Evolutionary conservation across 2,888 invertebrate genomes (phyloP).

Genomic region (Bimastos eiseni): DNA sequence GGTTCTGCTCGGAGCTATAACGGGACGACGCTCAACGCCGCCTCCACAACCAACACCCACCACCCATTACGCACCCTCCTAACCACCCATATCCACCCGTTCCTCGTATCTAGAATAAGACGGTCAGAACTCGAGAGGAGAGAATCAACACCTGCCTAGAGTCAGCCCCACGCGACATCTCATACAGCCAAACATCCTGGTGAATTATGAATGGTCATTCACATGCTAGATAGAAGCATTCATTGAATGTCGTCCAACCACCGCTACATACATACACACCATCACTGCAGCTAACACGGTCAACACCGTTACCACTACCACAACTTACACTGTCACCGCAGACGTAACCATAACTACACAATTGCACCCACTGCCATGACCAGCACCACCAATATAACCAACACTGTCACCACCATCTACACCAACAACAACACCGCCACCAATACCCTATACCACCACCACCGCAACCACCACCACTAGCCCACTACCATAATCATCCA

Average conservation of each 20-base stretch:
- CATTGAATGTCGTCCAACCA: no score
- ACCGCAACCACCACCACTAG: neutral
- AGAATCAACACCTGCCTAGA: neutral
- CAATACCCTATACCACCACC: neutral
- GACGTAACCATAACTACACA: no score
- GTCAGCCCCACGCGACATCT: neutral
- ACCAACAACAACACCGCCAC: no score
- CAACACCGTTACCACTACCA: neutral
- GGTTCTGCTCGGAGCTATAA: conserved; percentile 1
- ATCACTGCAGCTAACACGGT: no score
- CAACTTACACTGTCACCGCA: no score
- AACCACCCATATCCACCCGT: no score
- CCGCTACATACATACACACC: no score
- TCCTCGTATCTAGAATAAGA: neutral
- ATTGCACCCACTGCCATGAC: no score
- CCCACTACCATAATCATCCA: neutral
- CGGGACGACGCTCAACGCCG: neutral
- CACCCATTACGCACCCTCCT: no score
- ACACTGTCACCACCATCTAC: no score
- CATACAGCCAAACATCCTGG: neutral
- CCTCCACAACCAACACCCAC: neutral
- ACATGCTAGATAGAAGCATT: neutral
- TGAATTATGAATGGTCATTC: neutral
- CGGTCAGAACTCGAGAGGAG: neutral
- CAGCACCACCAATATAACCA: no score